Base-by-base conservation (phyloP, 2,797 vertebrate genomes). In the Sebastolobus alascanus region DNA sequence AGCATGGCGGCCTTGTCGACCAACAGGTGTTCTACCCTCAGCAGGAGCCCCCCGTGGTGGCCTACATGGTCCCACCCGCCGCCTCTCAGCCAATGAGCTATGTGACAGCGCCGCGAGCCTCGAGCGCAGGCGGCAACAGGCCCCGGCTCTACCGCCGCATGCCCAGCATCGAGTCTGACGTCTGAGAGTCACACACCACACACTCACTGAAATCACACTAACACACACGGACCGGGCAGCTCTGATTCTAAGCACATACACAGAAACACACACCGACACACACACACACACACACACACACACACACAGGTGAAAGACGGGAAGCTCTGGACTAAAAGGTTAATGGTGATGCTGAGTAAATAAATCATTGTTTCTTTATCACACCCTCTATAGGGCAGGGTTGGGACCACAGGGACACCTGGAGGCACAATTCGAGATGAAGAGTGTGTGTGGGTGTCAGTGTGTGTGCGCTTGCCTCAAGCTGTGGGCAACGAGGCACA, bases 91-190 rank as follows among this genome's bases (percentile, higher is more conserved):
- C 97, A 90, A 97, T 96, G 93, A 95, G 97, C 93, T 99, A 97
- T 94, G 94, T 95, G 90, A 95, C 97, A 69, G 94, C 97, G 82
- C 96, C 97, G 80, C 96, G 97, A 92, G 97, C 97, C 94, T 95
- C 98, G 77, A 99, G 99, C 86, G 97, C 98, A 79, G 98, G 97
- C 86, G 97, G 97, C 94, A 98, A 98, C 96, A 96, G 98, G 94
- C 94, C 94, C 22, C 97, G 97, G 66, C 96, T 97, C 91, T 98
- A 97, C 95, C 99, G 98, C 93, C 99, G 98, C 96, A 98, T 99
- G 97, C 99, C 98, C 94, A 99, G 99, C 95, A 97, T 99, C 25
- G 98, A 99, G 96, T 99, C 99, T 76, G 99, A 99, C 82, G 99
- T 99, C 95, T 99, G 97, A 97, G 87, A 78, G 86, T 75, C 85